Evolutionary conservation across 37 sponge, comb jelly and placozoan species (phyloP), one percentile per base, ranked within the genome.

Genomic region (Eunapius fragilis): DNA sequence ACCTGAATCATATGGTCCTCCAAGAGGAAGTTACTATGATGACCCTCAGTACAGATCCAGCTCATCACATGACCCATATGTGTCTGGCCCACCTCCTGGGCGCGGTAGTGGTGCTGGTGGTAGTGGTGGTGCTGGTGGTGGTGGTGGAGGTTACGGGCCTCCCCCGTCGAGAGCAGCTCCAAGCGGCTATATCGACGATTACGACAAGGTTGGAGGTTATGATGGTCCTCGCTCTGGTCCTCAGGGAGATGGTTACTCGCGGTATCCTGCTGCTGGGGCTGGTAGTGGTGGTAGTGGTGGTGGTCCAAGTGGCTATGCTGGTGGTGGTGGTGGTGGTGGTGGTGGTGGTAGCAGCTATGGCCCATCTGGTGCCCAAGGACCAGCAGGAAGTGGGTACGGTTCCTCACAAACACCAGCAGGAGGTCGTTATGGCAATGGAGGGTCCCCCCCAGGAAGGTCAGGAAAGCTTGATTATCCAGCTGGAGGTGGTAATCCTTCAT

Each of bases 11-110:
- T 81, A 70, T 11, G 72, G 69, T 17, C 74, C 73, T 19, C 74
- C 74, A 19, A 34, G 75, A 28, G 67, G 84, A 11, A 25, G 84
- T 25, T 83, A 83, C 75, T 83, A 83, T 74, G 84, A 83, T 19
- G 75, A 83, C 30, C 75, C 19, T 10, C 23, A 58, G 58, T 58
- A 58, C 58, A 58, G 58, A 58, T 58, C 58, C 58, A 58, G 14
- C 22, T 19, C 58, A 17, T 58, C 35, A 68, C 72, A 70, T 17
- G 35, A 48, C 33, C 25, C 72, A 41, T 83, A 83, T 49, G 73
- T 45, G 36, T 50, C 45, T 2, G 82, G 71, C 30, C 68, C 68
- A 67, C 82, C 82, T 9, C 82, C 82, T 45, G 47, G 75, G 25
- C 25, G 30, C 31, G 81, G 81, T 35, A 50, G 71, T 10, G 26